Evolutionary conservation across 2,113 vertebrate species (phyloP), one percentile per base, ranked within the genome.

Genomic region (Epinephelus lanceolatus): DNA sequence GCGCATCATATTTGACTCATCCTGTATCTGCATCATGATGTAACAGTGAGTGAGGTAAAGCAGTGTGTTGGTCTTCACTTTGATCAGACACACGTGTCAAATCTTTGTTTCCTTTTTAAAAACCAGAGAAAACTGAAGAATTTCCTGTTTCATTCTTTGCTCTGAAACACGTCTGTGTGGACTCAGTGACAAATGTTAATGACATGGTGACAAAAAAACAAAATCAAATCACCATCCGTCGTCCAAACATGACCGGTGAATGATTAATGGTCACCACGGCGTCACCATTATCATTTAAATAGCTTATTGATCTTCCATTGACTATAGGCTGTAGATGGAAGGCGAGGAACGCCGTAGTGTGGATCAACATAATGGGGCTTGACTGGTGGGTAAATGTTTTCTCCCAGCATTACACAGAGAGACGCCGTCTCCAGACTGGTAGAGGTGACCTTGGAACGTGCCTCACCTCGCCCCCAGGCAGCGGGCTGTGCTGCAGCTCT

Each of bases 221-320:
- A 65, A 71, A 40, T 66, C 13, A 51, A 71, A 71, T 68, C 51
- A 2, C 6, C 13, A 14, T 18, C 12, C 2, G 2, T 72, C 15
- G 0, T 42, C 37, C 10, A 19, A 56, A 23, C 33, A 25, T 15
- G 40, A 40, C 19, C 27, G 21, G 15, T 49, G 25, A 51, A 59
- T 61, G 66, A 88, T 74, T 59, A 88, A 88, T 73, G 87, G 60
- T 51, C 30, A 55, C 30, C 52, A 59, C 67, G 13, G 52, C 76
- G 49, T 23, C 74, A 27, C 70, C 76, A 75, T 93, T 93, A 88
- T 90, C 80, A 89, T 93, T 84, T 86, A 88, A 90, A 93, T 89
- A 60, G 68, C 53, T 71, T 91, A 91, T 91, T 77, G 91, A 94
- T 92, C 86, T 73, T 73, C 73, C 78, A 78, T 89, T 85, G 77